Conservation (phyloP, 1,140 invertebrate genomes). For the Drosophila nebulosa region DNA sequence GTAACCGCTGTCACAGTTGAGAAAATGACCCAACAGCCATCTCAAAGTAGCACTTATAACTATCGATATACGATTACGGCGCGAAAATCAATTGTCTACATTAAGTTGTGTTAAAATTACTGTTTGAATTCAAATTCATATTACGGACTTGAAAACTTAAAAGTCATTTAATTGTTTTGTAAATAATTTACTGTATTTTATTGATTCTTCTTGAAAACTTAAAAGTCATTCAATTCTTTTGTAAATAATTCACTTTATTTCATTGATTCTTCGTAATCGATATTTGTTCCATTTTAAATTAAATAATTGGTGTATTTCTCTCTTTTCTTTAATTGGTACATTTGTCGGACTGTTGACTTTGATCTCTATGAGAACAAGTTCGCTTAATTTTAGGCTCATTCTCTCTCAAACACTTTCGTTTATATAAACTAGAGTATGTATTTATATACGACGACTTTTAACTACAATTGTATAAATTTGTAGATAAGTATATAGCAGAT, state of each 20-base stretch:
- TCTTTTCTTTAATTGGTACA: conserved; percentile 46
- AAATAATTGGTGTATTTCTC: conserved; percentile 32
- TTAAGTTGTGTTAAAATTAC: no score
- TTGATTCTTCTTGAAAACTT: no score
- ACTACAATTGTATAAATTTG: conserved; percentile 32
- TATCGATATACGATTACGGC: no score
- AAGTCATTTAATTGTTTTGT: background rate
- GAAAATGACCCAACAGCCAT: no score
- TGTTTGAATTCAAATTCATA: no score
- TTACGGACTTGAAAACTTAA: background rate
- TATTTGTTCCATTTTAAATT: conserved; percentile 39
- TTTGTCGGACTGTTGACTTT: conserved; percentile 45
- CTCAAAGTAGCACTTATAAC: no score
- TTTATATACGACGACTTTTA: conserved; percentile 36
- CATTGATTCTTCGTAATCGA: conserved; percentile 6
- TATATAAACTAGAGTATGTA: conserved; percentile 44
- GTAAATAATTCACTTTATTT: conserved; percentile 10
- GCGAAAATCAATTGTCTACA: no score
- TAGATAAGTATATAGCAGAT: conserved; percentile 23
- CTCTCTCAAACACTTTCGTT: conserved; percentile 1
- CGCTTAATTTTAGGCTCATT: conserved; percentile 39
- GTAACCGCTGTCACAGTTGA: no score
- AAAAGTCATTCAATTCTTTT: background rate
- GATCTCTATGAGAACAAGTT: conserved; percentile 53
- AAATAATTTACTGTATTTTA: background rate